Base-by-base conservation (phyloP, 2,797 vertebrate genomes). In the Tiaroga cobitis region DNA sequence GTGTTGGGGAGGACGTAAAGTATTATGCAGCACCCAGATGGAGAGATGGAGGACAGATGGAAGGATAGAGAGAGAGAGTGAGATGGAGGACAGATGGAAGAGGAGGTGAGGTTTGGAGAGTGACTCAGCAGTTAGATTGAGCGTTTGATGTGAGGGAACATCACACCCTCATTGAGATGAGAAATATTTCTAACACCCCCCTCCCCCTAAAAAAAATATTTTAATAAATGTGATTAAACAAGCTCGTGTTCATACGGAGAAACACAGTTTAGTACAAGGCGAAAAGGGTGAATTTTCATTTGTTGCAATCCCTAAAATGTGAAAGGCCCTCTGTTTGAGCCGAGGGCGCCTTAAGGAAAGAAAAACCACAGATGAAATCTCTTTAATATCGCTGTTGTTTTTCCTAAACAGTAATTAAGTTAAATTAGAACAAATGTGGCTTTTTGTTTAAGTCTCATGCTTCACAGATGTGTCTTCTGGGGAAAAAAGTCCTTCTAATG, bases 81-180 rank as follows among this genome's bases (percentile, higher is more conserved):
- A 86, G 51, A 79, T 79, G 76, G 83, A 80, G 83, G 54, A 65
- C 83, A 85, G 83, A 80, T 84, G 82, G 82, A 68, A 29, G 84
- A 81, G 78, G 80, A 68, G 80, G 78, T 75, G 79, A 86, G 46
- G 75, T 83, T 81, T 69, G 34, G 82, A 86, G 82, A 85, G 67
- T 89, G 89, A 88, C 81, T 88, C 81, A 88, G 82, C 82, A 76
- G 79, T 82, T 63, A 89, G 73, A 89, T 81, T 73, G 87, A 86
- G 51, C 59, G 92, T 93, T 92, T 94, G 93, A 92, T 92, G 93
- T 90, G 91, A 92, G 91, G 91, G 93, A 94, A 94, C 93, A 95
- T 95, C 93, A 89, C 94, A 95, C 94, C 92, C 93, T 94, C 91
- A 86, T 90, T 91, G 89, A 92, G 91, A 90, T 89, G 92, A 88